Percentiles rank a stretch among this genome's conserved stretches.
Conservation (phyloP, 1,140 invertebrate genomes). For the Alviniconcha marisindica region DNA sequence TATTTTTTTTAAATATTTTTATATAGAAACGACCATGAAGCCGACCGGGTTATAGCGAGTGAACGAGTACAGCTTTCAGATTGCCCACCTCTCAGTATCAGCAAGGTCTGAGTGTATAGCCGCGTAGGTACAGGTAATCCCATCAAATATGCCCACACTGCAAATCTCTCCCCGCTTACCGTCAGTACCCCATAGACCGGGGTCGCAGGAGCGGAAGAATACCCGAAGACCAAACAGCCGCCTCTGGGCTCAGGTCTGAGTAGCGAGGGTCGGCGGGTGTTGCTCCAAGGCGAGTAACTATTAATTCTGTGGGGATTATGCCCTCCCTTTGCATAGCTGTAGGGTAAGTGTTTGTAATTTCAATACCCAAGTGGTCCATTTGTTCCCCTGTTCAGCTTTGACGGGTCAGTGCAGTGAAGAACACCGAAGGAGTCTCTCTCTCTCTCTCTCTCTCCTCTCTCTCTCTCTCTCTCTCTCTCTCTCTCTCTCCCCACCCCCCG, state of each 20-base stretch:
- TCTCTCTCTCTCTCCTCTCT: too few relatives aligned
- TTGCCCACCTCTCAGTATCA: too few relatives aligned
- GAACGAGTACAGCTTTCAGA: too few relatives aligned
- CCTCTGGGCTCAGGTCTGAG: neutral
- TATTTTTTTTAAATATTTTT: too few relatives aligned
- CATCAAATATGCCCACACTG: neutral
- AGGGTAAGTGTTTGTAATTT: neutral
- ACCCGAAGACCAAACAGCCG: neutral
- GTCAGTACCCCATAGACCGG: neutral
- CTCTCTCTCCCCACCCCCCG: too few relatives aligned
- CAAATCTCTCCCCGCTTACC: neutral
- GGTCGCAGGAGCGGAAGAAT: neutral
- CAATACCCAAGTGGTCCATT: too few relatives aligned
- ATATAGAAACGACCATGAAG: too few relatives aligned
- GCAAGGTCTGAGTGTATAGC: neutral
- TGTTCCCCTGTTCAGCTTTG: too few relatives aligned
- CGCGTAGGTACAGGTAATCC: neutral
- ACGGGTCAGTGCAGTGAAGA: too few relatives aligned
- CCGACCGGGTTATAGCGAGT: too few relatives aligned
- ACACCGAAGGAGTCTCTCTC: too few relatives aligned
- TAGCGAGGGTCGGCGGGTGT: neutral
- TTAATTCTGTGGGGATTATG: neutral
- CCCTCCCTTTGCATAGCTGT: neutral
- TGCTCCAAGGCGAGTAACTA: neutral
- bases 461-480: too few relatives aligned